These are phyloP conservation scores for Eubucco bourcierii DNA, from an alignment of 2,113 vertebrate species.

Conservation along the genomic window DNA sequence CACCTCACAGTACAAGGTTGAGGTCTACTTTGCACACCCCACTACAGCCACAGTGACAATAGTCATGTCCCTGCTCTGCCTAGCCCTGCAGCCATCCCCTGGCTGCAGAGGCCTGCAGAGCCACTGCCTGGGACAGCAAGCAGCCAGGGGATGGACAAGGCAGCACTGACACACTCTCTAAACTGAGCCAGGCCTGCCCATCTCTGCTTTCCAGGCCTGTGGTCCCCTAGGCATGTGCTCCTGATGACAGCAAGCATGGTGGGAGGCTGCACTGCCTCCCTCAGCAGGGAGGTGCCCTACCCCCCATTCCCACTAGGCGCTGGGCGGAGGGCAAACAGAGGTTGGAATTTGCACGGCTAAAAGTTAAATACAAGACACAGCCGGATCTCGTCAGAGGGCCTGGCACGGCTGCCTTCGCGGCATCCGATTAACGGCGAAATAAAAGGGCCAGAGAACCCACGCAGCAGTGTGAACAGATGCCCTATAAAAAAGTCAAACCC, in stretches of 20 bases:
- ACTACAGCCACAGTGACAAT: fast-evolving
- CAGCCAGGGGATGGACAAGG: fast-evolving
- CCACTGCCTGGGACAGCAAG: fast-evolving
- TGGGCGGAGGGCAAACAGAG: slow-evolving; percentile 53
- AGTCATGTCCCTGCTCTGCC: fast-evolving
- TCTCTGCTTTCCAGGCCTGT: background rate
- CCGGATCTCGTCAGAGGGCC: slow-evolving; percentile 47
- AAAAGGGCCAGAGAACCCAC: slow-evolving; percentile 51
- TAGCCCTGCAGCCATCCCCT: background rate
- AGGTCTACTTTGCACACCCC: fast-evolving
- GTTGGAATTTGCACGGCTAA: slow-evolving; percentile 63
- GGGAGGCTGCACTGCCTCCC: slow-evolving; percentile 21
- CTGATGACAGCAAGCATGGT: fast-evolving
- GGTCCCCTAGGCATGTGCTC: fast-evolving
- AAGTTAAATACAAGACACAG: slow-evolving; percentile 60
- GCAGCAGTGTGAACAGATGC: slow-evolving; percentile 41
- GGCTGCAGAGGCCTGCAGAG: background rate
- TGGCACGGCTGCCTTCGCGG: background rate
- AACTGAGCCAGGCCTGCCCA: fast-evolving
- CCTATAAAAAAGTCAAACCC: slow-evolving; percentile 56
- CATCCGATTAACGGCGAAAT: slow-evolving; percentile 53
- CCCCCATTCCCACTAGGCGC: background rate
- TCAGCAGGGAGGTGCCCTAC: background rate
- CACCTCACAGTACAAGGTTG: fast-evolving
- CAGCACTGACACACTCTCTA: fast-evolving